Evolutionary conservation across 2,113 vertebrate genomes (phyloP).

Genomic region (Pangasianodon hypophthalmus): DNA sequence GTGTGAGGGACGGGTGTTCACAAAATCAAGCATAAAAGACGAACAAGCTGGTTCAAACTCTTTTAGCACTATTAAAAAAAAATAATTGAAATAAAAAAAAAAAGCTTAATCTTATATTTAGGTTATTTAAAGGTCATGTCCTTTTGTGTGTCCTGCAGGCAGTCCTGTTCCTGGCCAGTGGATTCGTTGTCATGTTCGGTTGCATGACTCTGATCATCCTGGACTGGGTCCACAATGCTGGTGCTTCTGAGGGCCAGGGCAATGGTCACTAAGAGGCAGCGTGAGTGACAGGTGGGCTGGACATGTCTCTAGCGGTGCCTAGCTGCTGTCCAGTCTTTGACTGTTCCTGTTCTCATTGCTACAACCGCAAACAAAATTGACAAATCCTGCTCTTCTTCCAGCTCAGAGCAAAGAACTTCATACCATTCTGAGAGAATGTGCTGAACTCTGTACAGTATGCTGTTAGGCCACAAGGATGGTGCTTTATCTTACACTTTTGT

Average conservation of each 20-base stretch:
- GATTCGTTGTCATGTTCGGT: slow-evolving; percentile 87
- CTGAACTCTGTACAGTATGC: slow-evolving; percentile 81
- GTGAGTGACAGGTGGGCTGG: slow-evolving; percentile 11
- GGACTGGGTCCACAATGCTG: slow-evolving; percentile 82
- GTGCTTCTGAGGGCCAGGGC: slow-evolving; percentile 47
- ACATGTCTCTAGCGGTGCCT: neutral
- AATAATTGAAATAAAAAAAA: neutral
- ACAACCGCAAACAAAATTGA: slow-evolving; percentile 20
- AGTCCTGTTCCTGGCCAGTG: slow-evolving; percentile 80
- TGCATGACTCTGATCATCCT: slow-evolving; percentile 89
- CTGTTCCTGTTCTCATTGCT: slow-evolving; percentile 16
- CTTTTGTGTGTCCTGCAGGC: slow-evolving; percentile 76
- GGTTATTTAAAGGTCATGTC: slow-evolving; percentile 25
- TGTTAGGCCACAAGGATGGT: slow-evolving; percentile 89
- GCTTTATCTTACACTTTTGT: slow-evolving; percentile 55
- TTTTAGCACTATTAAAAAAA: neutral
- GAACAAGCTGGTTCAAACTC: too few species aligned
- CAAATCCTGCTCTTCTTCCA: slow-evolving; percentile 60
- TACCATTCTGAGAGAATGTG: slow-evolving; percentile 98
- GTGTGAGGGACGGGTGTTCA: neutral
- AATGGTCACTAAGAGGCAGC: slow-evolving; percentile 64
- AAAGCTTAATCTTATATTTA: slow-evolving; percentile 8
- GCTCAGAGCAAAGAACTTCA: slow-evolving; percentile 81
- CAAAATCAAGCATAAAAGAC: neutral
- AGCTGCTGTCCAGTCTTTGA: neutral